Percentiles rank a stretch among this genome's conserved stretches.
phyloP scores from a whole-genome alignment of 2,888 invertebrate species.

The Cartodere bifasciata region DNA sequence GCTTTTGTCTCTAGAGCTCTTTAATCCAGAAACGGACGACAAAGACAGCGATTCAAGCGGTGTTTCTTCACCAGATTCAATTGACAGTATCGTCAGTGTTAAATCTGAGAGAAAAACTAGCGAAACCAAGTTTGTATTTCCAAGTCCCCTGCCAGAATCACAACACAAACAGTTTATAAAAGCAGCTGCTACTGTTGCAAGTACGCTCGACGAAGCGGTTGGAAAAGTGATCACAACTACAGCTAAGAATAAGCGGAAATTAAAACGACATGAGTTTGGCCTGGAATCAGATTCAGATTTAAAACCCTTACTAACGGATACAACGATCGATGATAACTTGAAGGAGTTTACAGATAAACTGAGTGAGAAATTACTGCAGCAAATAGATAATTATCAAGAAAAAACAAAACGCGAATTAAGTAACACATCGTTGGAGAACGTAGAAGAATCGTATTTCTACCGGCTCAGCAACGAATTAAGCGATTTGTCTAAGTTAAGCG shows the following conservation, averaged over 20 bases:
- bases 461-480: conserved; percentile 46
- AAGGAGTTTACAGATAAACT: conserved; percentile 71
- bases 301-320: too few species aligned
- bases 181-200: conserved; percentile 53
- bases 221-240: conserved; percentile 54
- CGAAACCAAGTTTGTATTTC: conserved; percentile 21
- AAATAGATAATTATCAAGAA: conserved; percentile 52
- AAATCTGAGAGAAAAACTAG: conserved; percentile 11
- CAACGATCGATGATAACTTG: too few species aligned
- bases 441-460: conserved; percentile 48
- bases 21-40: conserved; percentile 84
- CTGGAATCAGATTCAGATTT: too few species aligned
- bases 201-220: conserved; percentile 53
- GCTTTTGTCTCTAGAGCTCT: conserved; percentile 67
- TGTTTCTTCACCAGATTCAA: conserved; percentile 76
- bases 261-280: too few species aligned
- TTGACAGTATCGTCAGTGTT: conserved; percentile 66
- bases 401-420: conserved; percentile 39
- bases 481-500: conserved; percentile 43
- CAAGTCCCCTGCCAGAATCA: conserved; percentile 12
- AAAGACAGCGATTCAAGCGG: conserved; percentile 82
- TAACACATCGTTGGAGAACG: conserved; percentile 40
- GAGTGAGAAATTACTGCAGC: conserved; percentile 67
- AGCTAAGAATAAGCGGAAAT: conserved; percentile 41
- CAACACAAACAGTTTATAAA: conserved; percentile 39